A percentile compares a stretch with the other conserved stretches of the same genome.
Evolutionary conservation across 2,888 invertebrate genomes (phyloP).

Genomic region (Baronia brevicornis): DNA sequence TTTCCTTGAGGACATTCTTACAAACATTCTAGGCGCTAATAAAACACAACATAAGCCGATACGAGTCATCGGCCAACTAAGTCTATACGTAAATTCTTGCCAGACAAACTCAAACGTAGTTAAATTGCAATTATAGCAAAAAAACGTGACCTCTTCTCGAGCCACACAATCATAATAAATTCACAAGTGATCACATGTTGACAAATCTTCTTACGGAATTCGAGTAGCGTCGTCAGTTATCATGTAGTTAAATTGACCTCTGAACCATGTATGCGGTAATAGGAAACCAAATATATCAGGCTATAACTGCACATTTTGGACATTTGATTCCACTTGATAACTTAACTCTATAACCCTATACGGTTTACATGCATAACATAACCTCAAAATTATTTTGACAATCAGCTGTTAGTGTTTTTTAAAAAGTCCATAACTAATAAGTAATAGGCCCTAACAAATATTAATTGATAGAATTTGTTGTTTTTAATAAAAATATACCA

Average conservation of each 20-base stretch:
- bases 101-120: too few relatives aligned
- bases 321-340: too few relatives aligned
- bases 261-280: constrained; percentile 42
- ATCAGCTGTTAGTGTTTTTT: constrained; percentile 19
- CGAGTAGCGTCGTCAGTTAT: constrained; percentile 29
- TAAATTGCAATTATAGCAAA: constrained; percentile 25
- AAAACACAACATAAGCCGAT: constrained; percentile 35
- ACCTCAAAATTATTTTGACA: constrained; percentile 27
- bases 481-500: too few relatives aligned
- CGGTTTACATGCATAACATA: constrained; percentile 23
- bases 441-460: too few relatives aligned
- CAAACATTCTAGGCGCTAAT: constrained; percentile 33
- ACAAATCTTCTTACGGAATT: too few relatives aligned
- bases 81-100: too few relatives aligned
- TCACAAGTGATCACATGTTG: too few relatives aligned
- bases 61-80: constrained; percentile 40
- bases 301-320: constrained; percentile 22
- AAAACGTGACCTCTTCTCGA: constrained; percentile 28
- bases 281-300: constrained; percentile 29
- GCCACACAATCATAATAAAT: constrained; percentile 13
- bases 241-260: constrained; percentile 41
- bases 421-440: too few relatives aligned
- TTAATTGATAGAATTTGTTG: too few relatives aligned
- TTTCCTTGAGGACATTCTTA: constrained; percentile 49
- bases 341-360: too few relatives aligned